These are phyloP conservation scores for Dendroctonus valens DNA, from an alignment of 1,140 invertebrate genomes.

Conservation along the genomic window DNA sequence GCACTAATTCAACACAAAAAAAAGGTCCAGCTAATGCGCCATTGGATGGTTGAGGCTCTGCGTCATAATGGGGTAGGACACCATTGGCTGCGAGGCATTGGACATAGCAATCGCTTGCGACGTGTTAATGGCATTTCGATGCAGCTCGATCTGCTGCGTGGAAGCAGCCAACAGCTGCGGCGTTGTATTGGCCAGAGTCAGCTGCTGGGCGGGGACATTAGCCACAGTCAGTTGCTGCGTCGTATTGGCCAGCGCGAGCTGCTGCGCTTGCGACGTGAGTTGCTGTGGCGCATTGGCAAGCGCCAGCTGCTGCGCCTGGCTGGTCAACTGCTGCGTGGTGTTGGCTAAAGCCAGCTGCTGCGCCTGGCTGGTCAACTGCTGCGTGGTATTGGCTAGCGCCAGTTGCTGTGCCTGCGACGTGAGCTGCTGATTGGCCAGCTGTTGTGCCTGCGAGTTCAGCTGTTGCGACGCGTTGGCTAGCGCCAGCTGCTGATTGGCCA, in stretches of 20 bases:
- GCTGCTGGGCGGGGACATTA: constrained; percentile 44
- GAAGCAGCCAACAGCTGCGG: constrained; percentile 43
- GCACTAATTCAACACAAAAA: constrained; percentile 14
- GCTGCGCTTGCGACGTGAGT: constrained; percentile 42
- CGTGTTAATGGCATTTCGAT: constrained; percentile 48
- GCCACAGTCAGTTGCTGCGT: constrained; percentile 45
- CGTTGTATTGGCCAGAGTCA: constrained; percentile 35
- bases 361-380: constrained; percentile 43
- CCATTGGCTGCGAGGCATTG: constrained; percentile 59
- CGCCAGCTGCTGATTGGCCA: constrained; percentile 41
- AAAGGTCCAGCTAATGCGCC: constrained; percentile 33
- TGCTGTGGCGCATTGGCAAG: constrained; percentile 41
- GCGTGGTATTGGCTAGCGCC: constrained; percentile 42
- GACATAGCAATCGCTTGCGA: constrained; percentile 57
- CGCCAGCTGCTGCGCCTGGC: constrained; percentile 44
- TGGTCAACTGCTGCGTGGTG: constrained; percentile 38
- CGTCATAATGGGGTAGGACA: constrained; percentile 73
- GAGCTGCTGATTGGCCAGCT: constrained; percentile 45
- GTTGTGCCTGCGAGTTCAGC: constrained; percentile 42
- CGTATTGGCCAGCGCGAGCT: constrained; percentile 41
- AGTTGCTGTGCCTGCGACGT: constrained; percentile 47
- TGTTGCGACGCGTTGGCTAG: constrained; percentile 35
- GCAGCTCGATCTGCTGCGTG: constrained; percentile 47
- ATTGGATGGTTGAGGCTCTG: constrained; percentile 51
- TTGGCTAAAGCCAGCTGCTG: constrained; percentile 39